Evolutionary conservation across 2,797 vertebrate species (phyloP).

Genomic region (Helostoma temminkii): DNA sequence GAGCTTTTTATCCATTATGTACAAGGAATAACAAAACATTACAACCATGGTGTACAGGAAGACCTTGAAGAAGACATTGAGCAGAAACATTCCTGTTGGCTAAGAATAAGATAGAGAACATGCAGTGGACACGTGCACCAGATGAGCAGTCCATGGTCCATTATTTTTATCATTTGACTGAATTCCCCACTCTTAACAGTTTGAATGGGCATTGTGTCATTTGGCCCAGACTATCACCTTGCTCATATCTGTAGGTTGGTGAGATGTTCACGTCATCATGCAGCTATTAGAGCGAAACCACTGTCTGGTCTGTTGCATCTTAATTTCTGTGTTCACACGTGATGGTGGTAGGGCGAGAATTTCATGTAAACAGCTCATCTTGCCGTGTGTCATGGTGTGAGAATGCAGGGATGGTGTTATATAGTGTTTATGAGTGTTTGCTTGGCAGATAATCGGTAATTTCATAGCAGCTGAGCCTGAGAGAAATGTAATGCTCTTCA

Average conservation of each 20-base stretch:
- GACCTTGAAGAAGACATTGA: neutral
- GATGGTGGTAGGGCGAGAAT: neutral
- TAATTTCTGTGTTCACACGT: neutral
- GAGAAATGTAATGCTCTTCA: neutral
- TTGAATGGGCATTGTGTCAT: no score
- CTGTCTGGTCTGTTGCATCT: neutral
- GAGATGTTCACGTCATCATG: no score
- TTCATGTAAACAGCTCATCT: constrained; percentile 13
- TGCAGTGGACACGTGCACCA: constrained; percentile 5
- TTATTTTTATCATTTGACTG: no score
- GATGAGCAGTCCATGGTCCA: no score
- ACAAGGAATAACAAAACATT: neutral
- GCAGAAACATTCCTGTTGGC: neutral
- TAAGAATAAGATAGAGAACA: neutral
- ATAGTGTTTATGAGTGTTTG: constrained; percentile 8
- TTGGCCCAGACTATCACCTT: no score
- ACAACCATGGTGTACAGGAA: neutral
- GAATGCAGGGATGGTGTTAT: constrained; percentile 9
- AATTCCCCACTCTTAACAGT: no score
- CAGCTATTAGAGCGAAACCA: neutral
- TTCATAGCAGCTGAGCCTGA: constrained; percentile 11
- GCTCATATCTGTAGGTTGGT: no score
- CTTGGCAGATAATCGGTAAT: neutral
- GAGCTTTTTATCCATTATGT: neutral
- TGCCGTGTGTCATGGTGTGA: constrained; percentile 3